These are phyloP conservation scores for Cantharis rufa DNA, from an alignment of 2,888 invertebrate genomes.

Conservation along the genomic window DNA sequence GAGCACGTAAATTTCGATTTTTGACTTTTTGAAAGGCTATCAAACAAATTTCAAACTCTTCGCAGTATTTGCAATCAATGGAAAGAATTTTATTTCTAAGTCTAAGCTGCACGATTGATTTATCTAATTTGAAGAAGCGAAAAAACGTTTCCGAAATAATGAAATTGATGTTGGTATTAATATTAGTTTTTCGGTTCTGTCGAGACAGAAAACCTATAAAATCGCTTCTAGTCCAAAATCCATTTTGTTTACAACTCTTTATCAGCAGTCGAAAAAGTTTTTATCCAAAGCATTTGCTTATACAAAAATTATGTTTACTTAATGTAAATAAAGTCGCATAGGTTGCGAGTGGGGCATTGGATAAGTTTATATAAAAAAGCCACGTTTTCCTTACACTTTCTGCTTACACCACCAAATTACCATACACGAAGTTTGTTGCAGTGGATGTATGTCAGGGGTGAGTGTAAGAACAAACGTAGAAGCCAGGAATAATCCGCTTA, in stretches of 20 bases:
- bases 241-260: not conserved
- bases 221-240: not conserved
- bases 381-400: not conserved
- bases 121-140: not conserved
- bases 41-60: not conserved
- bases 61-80: not conserved
- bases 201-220: not conserved
- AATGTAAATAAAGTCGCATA: not conserved
- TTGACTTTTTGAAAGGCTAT: not conserved
- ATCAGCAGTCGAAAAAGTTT: not conserved
- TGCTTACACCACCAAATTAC: not conserved
- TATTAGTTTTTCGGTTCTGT: not conserved
- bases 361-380: not conserved
- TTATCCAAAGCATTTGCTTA: not conserved
- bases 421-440: not conserved
- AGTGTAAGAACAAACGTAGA: conserved; percentile 1
- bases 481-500: conserved; percentile 45
- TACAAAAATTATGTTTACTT: not conserved
- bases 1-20: not conserved
- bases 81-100: not conserved
- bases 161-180: not conserved
- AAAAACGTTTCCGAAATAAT: not conserved
- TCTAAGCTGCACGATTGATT: not conserved
- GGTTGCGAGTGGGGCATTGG: not conserved
- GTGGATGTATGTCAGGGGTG: not conserved